These are phyloP conservation scores for Periplaneta americana DNA, from an alignment of 1,140 invertebrate genomes.

Conservation along the genomic window DNA sequence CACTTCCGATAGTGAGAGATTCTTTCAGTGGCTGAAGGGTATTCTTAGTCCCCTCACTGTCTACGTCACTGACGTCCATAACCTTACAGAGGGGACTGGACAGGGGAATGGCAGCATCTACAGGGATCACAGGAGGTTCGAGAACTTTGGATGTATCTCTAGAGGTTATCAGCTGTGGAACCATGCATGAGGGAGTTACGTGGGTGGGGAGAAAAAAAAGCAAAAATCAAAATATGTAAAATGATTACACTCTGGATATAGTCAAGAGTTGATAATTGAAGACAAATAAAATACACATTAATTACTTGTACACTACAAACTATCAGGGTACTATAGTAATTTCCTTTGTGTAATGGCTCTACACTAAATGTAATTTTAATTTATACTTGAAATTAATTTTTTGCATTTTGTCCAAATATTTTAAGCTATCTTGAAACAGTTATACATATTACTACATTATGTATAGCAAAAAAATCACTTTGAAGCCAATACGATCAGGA, in stretches of 20 bases:
- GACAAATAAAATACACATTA: not conserved
- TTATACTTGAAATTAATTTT: no score
- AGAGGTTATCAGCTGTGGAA: not conserved
- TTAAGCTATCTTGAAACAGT: no score
- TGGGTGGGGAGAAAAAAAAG: constrained; percentile 1
- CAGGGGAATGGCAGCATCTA: not conserved
- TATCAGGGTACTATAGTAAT: not conserved
- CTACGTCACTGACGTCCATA: not conserved
- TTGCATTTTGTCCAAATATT: no score
- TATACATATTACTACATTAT: no score
- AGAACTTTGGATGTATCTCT: not conserved
- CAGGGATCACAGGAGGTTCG: constrained; percentile 1
- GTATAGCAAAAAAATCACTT: no score
- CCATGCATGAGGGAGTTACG: not conserved
- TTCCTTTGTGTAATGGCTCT: not conserved
- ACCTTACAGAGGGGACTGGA: constrained; percentile 2
- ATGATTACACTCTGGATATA: not conserved
- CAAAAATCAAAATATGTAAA: constrained; percentile 8
- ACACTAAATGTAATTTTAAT: no score
- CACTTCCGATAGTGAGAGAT: not conserved
- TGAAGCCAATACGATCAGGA: not conserved
- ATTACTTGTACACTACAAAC: not conserved
- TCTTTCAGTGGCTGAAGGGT: not conserved
- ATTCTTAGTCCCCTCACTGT: not conserved
- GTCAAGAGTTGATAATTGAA: not conserved